phyloP scores from a whole-genome alignment of 2,888 invertebrate species.

The Drosophila borborema region DNA sequence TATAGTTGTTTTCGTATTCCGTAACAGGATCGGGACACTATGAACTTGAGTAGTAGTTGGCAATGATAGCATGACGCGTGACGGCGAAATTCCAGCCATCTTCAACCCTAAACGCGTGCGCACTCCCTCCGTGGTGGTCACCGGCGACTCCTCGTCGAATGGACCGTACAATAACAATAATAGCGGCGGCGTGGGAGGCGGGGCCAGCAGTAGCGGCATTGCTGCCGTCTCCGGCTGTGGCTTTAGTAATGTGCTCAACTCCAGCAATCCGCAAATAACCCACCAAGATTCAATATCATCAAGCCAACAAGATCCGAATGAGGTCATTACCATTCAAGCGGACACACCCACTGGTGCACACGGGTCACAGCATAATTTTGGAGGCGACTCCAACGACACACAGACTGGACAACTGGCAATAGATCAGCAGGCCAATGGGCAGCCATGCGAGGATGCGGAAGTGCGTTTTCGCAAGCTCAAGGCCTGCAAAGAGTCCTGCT shows the following conservation, averaged over 20 bases:
- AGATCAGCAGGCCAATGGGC: conserved; percentile 73
- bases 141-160: conserved; percentile 87
- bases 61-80: conserved; percentile 87
- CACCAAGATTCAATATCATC: conserved; percentile 87
- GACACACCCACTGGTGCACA: conserved; percentile 73
- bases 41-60: conserved; percentile 33
- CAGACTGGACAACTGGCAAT: conserved; percentile 69
- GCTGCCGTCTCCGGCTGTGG: conserved; percentile 67
- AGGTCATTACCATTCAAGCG: conserved; percentile 83
- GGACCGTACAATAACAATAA: conserved; percentile 80
- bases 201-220: conserved; percentile 37
- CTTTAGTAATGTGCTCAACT: conserved; percentile 85
- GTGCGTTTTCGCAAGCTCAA: conserved; percentile 81
- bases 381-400: conserved; percentile 67
- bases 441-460: conserved; percentile 69
- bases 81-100: conserved; percentile 92
- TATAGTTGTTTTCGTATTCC: background rate
- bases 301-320: conserved; percentile 88
- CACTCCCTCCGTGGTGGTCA: conserved; percentile 90
- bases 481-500: conserved; percentile 90
- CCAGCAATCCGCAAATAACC: conserved; percentile 86
- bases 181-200: conserved; percentile 23
- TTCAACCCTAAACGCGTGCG: conserved; percentile 91
- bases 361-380: conserved; percentile 64
- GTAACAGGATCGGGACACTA: conserved; percentile 37